These are phyloP conservation scores for Stigmatopora nigra DNA, from an alignment of 2,113 vertebrate species.

Conservation along the genomic window DNA sequence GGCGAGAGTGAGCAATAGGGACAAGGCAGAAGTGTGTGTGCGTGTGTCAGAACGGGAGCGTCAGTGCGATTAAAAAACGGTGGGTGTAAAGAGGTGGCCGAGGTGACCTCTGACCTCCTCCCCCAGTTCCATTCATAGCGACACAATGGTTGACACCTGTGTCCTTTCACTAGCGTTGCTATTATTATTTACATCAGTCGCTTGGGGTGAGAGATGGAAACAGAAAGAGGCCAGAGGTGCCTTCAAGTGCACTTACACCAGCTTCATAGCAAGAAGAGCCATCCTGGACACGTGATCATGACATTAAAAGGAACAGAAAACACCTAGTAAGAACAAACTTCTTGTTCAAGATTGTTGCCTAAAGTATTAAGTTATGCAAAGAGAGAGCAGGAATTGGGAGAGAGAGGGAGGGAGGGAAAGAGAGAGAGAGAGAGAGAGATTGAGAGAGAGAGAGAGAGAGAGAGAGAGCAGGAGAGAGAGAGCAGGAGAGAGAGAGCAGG, in stretches of 20 bases:
- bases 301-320: not conserved
- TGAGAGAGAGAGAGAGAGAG: too few relatives aligned
- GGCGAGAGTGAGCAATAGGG: conserved; percentile 29
- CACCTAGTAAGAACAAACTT: too few relatives aligned
- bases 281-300: conserved; percentile 19
- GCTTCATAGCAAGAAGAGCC: conserved; percentile 37
- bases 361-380: too few relatives aligned
- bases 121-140: conserved; percentile 59
- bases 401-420: too few relatives aligned
- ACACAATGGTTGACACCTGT: conserved; percentile 75
- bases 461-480: too few relatives aligned
- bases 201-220: conserved; percentile 19
- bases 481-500: too few relatives aligned
- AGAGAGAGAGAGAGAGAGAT: too few relatives aligned
- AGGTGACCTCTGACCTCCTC: conserved; percentile 58
- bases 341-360: too few relatives aligned
- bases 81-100: conserved; percentile 57
- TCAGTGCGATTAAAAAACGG: conserved; percentile 58
- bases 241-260: conserved; percentile 52
- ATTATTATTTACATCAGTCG: conserved; percentile 72
- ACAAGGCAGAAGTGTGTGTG: not conserved
- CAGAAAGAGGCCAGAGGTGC: conserved; percentile 52
- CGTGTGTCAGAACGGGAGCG: conserved; percentile 32
- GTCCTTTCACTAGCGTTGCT: conserved; percentile 68
- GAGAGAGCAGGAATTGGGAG: too few relatives aligned